Evolutionary conservation across 2,888 invertebrate genomes (phyloP).

Genomic region (Hemaris fuciformis): DNA sequence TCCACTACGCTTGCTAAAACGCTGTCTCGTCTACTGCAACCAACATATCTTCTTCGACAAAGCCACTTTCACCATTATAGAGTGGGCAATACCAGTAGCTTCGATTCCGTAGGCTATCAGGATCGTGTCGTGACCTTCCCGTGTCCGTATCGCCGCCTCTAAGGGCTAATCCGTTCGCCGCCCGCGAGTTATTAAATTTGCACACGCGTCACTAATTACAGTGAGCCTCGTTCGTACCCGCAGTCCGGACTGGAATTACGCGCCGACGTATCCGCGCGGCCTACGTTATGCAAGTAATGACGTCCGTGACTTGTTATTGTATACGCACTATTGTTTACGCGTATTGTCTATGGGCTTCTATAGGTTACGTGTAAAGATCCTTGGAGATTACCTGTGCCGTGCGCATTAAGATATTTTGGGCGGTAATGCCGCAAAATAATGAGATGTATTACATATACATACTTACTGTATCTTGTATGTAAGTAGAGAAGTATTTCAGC

Average conservation of each 20-base stretch:
- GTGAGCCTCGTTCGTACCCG: conserved; percentile 19
- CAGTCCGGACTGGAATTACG: conserved; percentile 9
- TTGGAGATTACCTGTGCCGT: not conserved
- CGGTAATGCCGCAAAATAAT: no score
- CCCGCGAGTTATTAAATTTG: conserved; percentile 74
- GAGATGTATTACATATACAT: no score
- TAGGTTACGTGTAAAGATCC: not conserved
- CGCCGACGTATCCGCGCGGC: not conserved
- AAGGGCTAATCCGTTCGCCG: conserved; percentile 44
- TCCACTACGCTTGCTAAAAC: no score
- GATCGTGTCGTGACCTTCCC: conserved; percentile 24
- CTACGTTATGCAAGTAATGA: conserved; percentile 1
- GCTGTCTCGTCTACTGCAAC: no score
- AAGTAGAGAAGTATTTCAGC: no score
- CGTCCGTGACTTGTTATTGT: not conserved
- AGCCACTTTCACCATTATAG: no score
- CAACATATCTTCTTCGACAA: no score
- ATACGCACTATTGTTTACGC: not conserved
- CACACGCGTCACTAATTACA: conserved; percentile 76
- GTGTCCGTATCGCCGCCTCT: conserved; percentile 21
- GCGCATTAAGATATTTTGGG: no score
- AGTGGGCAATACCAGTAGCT: not conserved
- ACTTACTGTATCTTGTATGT: no score
- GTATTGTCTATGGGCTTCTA: not conserved
- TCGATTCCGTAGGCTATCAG: not conserved